phyloP scores from a whole-genome alignment of 2,113 vertebrate genomes.

The Hiodon alosoides region DNA sequence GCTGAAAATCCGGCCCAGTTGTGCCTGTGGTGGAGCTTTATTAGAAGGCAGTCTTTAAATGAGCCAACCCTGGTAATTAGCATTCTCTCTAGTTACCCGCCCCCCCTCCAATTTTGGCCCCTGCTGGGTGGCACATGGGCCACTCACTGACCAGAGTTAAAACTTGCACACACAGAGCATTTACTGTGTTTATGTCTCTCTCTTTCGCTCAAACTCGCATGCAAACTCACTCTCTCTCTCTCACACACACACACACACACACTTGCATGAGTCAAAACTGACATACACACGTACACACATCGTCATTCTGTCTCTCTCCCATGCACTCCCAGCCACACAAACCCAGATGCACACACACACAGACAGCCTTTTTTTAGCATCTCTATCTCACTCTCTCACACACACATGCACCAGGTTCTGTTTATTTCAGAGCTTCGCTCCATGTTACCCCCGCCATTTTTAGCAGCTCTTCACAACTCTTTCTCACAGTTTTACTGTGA shows the following conservation, averaged over 20 bases:
- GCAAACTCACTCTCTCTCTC: neutral
- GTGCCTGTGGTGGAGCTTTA: conserved; percentile 17
- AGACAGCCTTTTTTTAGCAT: neutral
- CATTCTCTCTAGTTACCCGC: neutral
- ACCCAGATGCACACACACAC: neutral
- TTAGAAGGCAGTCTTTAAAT: conserved; percentile 20
- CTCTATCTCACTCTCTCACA: neutral
- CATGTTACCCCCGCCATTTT: neutral
- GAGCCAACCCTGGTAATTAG: conserved; percentile 32
- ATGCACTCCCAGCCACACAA: neutral
- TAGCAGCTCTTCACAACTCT: too few relatives aligned
- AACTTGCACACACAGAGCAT: too few relatives aligned
- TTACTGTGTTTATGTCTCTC: neutral
- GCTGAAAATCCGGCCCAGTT: neutral
- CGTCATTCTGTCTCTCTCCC: neutral
- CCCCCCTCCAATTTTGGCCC: too few relatives aligned
- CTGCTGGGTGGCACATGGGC: neutral
- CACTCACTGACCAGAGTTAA: neutral
- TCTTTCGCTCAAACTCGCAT: neutral
- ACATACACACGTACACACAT: neutral
- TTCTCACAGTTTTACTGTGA: too few relatives aligned
- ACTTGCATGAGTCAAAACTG: neutral
- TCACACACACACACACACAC: neutral
- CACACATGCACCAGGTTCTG: neutral
- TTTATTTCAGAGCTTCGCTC: neutral